Conservation (phyloP, 2,888 invertebrate species). For the Subacronicta megacephala region DNA sequence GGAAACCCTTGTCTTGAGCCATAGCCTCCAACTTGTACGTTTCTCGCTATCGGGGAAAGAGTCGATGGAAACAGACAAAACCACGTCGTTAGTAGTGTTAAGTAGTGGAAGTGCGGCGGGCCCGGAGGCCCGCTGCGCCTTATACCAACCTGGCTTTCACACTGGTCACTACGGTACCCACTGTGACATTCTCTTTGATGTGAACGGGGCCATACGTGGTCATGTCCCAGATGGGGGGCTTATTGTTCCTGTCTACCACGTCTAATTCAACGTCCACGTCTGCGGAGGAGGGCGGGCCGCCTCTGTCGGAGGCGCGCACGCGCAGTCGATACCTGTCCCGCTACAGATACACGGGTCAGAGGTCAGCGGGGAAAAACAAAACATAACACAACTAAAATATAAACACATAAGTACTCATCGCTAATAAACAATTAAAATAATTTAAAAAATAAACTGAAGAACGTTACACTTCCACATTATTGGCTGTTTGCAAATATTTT, state of each 20-base stretch:
- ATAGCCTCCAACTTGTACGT: slow-evolving; percentile 99
- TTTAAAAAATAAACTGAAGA: slow-evolving; percentile 76
- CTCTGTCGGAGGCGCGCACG: slow-evolving; percentile 99
- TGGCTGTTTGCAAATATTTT: slow-evolving; percentile 65
- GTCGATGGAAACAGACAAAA: slow-evolving; percentile 92
- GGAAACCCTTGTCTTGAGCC: slow-evolving; percentile 99
- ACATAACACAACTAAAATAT: slow-evolving; percentile 89
- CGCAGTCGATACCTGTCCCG: slow-evolving; percentile 98
- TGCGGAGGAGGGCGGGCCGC: slow-evolving; percentile 96
- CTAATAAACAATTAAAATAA: slow-evolving; percentile 86
- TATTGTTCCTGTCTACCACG: slow-evolving; percentile 99
- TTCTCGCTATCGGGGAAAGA: slow-evolving; percentile 95
- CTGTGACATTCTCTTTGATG: slow-evolving; percentile 99
- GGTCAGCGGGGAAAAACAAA: slow-evolving; percentile 92
- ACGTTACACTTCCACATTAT: slow-evolving; percentile 77
- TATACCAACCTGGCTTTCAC: slow-evolving; percentile 99
- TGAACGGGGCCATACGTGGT: slow-evolving; percentile 98
- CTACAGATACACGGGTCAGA: slow-evolving; percentile 95
- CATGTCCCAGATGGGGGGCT: slow-evolving; percentile 98
- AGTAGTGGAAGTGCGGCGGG: slow-evolving; percentile 86
- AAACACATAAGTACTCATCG: slow-evolving; percentile 87
- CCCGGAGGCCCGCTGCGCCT: slow-evolving; percentile 86
- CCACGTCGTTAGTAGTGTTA: slow-evolving; percentile 92
- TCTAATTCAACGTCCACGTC: slow-evolving; percentile 99
- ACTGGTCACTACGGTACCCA: slow-evolving; percentile 99